Percentiles rank a stretch among this genome's conserved stretches.
Conservation (phyloP, 2,888 invertebrate genomes). For the Calameuta idolon region DNA sequence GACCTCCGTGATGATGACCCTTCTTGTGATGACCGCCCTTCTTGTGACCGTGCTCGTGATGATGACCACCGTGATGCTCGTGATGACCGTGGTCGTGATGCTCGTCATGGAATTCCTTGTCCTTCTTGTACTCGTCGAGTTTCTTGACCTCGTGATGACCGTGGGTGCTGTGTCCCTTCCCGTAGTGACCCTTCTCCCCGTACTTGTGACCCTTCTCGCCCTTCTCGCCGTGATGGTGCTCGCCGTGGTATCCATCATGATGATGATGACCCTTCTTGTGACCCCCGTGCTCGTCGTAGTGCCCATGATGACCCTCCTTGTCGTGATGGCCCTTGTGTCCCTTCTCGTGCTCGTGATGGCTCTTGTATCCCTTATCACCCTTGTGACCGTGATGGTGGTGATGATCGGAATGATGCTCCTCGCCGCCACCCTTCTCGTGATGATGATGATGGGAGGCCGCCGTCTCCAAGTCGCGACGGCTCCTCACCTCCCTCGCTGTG, state of each 20-base stretch:
- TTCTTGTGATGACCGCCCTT: conserved; percentile 83
- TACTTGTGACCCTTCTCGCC: conserved; percentile 74
- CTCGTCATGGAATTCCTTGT: conserved; percentile 86
- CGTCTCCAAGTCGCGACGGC: conserved; percentile 66
- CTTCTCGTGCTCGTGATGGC: conserved; percentile 73
- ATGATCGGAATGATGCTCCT: conserved; percentile 74
- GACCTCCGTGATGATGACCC: conserved; percentile 80
- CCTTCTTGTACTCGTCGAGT: conserved; percentile 83
- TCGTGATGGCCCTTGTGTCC: conserved; percentile 79
- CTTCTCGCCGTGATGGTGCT: conserved; percentile 73
- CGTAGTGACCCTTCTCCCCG: conserved; percentile 77
- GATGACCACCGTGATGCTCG: conserved; percentile 81
- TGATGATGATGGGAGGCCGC: conserved; percentile 65
- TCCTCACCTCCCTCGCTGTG: conserved; percentile 69
- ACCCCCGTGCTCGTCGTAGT: conserved; percentile 72
- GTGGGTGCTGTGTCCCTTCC: conserved; percentile 84
- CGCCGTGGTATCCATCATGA: conserved; percentile 72
- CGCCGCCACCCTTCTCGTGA: conserved; percentile 73
- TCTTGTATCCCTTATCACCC: conserved; percentile 76
- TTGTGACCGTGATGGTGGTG: conserved; percentile 75
- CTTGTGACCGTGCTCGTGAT: conserved; percentile 81
- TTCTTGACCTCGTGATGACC: conserved; percentile 86
- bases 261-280: conserved; percentile 73
- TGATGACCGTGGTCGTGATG: conserved; percentile 83
- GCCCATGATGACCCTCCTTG: conserved; percentile 73